Percentiles rank a stretch among this genome's conserved stretches.
Conservation (phyloP, 2,888 invertebrate species). For the Erebia ligea region DNA sequence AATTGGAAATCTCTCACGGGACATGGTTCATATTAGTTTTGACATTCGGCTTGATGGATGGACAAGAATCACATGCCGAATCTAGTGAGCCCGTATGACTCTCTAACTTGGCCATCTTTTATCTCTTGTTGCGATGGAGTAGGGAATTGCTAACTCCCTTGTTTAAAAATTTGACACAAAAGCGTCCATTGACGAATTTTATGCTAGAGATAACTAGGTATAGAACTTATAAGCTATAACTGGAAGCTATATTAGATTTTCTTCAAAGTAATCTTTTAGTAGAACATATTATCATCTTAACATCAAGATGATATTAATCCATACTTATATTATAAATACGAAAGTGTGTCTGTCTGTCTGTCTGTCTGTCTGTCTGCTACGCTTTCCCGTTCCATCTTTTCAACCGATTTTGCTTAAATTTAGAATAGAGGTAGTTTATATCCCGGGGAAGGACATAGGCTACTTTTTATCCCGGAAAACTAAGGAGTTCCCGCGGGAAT, state of each 20-base stretch:
- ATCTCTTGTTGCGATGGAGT: slow-evolving; percentile 41
- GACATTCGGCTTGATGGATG: slow-evolving; percentile 82
- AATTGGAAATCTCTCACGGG: slow-evolving; percentile 77
- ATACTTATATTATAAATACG: no score
- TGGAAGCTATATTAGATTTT: not conserved
- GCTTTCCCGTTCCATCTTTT: no score
- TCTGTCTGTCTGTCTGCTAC: no score
- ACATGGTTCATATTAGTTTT: slow-evolving; percentile 79
- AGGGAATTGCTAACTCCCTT: slow-evolving; percentile 38
- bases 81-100: slow-evolving; percentile 70
- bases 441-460: no score
- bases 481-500: no score
- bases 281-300: no score
- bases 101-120: slow-evolving; percentile 33
- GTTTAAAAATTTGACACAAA: slow-evolving; percentile 16
- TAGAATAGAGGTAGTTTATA: no score
- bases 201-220: not conserved
- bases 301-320: no score
- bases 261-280: not conserved
- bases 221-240: not conserved
- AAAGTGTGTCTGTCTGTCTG: no score
- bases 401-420: no score
- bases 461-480: no score
- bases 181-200: slow-evolving; percentile 7
- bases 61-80: slow-evolving; percentile 66